Base-by-base conservation (phyloP, 2,888 invertebrate genomes). In the Octonoba sinensis region DNA sequence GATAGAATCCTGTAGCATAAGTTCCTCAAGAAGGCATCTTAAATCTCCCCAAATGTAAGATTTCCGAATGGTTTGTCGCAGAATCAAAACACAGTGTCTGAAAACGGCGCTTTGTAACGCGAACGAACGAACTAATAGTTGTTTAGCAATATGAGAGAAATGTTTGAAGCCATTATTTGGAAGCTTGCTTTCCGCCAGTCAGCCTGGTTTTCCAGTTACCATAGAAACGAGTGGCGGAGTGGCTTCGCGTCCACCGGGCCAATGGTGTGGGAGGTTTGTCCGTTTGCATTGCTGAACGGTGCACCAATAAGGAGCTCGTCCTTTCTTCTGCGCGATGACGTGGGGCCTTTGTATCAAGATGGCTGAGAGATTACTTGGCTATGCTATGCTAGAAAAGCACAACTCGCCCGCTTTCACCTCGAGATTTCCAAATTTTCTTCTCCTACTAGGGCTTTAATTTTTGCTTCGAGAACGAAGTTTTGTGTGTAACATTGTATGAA, bases 151-250 rank as follows among this genome's bases (percentile, higher is more conserved):
- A 64, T 64, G 64, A 64, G 46, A 47, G 46, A 47, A 64, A 64
- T 64, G 64, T 64, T 64, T 64, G 64, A 64, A 49, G 65, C 65
- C 65, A 65, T 65, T 49, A 49, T 65, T 65, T 64, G 46, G n/a
- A 8, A 47, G 62, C 46, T 20, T 8, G 46, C 18, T 64, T 64
- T 64, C 64, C 64, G 20, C 18, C 64, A 64, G 64, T 64, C 64
- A 47, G 44, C 47, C 64, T 64, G 46, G 20, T 18, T 46, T 64
- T 46, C 64, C 15, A 1, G 65, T 65, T 65, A 20, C 49, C 65
- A 47, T 47, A 24, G 16, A 1, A 24, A 65, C 65, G 15, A 3
- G 1, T 8, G 47, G 20, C 47, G 65, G 65, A 20, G 65, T 47
- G 65, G 65, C 65, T 49, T 47, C 18, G 4, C 20, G 16, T 47